Base-by-base conservation (phyloP, 2,113 vertebrate genomes). In the Furnarius figulus region DNA sequence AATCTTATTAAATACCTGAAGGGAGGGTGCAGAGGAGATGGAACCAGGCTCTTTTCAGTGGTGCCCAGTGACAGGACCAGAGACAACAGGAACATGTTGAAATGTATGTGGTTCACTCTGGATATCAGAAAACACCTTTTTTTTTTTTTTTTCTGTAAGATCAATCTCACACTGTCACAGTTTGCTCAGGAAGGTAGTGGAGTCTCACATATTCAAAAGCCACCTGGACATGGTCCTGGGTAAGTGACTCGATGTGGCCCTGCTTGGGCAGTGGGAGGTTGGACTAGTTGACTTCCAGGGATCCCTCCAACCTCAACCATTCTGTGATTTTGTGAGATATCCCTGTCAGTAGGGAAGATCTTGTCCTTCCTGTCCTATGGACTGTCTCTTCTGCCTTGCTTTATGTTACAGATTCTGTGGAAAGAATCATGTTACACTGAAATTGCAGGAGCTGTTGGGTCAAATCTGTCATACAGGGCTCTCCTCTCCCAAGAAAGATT, bases 221-320 rank as follows among this genome's bases (percentile, higher is more conserved):
- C 6, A 9, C n/a, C 28, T 44, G 19, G 18, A 72, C 7, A 0
- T 28, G 23, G 22, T 13, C 33, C 19, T 66, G 24, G 17, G 8
- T 17, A 46, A 79, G 23, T n/a, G 35, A 8, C 10, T 61, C 9
- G 65, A 12, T 4, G 37, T 79, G 35, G 14, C 37, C 33, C 22
- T 61, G 5, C 37, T 83, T 75, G 39, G 6, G 14, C 1, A 1
- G 16, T 1, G 25, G 4, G 17, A 62, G 8, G 0, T 52, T 72
- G 42, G n/a, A 33, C 18, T 13, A 68, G 9, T 25, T 42, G 31
- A 35, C 17, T 4, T 62, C 35, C 35, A 35, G 23, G 35, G 30
- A 5, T 44, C 47, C 15, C 7, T 50, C 9, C 14, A 44, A 27
- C 7, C 8, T 65, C 55, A 65, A 4, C 6, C 0, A 1, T 46